Evolutionary conservation across 2,888 invertebrate genomes (phyloP), one percentile per base, ranked within the genome.

Genomic region (Lepidochitona cinerea): DNA sequence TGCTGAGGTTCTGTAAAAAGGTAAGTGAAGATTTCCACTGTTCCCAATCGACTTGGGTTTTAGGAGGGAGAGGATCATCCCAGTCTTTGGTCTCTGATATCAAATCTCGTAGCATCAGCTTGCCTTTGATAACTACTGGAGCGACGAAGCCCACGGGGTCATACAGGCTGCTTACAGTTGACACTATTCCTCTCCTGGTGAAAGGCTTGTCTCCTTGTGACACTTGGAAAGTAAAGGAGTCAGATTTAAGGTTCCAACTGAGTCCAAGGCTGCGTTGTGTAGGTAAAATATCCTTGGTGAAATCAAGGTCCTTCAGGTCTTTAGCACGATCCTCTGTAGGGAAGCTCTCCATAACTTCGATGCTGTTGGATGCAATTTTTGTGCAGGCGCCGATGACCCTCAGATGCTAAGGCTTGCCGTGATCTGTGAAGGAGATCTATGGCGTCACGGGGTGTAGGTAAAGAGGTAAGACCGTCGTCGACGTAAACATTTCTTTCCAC

Each of bases 141-240:
- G 73, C 54, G 14, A 76, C 36, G n/a, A 76, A 68, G 1, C 76
- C 76, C 14, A 73, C 49, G 2, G 73, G 75, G 35, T 76, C 75
- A 37, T 36, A 76, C 23, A 73, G 33, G 18, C 76, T 69, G 14
- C 71, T 73, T 7, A 76, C 59, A 14, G 71, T 71, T 14, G 76
- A 76, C 35, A 76, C 32, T 7, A 71, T 1, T 37, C 73, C 76
- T 68, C 76, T 73, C 23, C 64, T 53, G 23, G 72, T 71, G n/a
- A 74, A 69, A 2, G 71, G 68, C 36, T 68, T 76, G 26, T 35
- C 14, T 33, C 37, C 32, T 1, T 33, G 23, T 4, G 71, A 41
- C 35, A 64, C 29, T 64, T 64, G 64, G 26, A 64, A 64, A 18
- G 35, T 29, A 5, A 64, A 64, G 64, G 18, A 33, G 64, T 9